phyloP scores from a whole-genome alignment of 2,797 vertebrate genomes.

The Lepus oiostolus region DNA sequence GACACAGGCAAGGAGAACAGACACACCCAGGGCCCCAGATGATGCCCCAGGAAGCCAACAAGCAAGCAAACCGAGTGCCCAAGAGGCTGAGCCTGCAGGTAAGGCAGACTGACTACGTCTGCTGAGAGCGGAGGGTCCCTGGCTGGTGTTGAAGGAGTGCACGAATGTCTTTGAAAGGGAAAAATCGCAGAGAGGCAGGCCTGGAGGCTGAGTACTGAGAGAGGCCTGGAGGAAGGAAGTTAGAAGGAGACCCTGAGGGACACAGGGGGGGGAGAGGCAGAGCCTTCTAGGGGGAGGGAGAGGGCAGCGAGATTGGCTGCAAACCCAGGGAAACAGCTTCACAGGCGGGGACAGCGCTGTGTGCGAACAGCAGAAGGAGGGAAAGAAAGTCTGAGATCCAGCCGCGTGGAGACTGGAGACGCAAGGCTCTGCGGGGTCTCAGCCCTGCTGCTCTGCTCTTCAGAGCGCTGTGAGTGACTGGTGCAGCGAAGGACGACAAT shows the following conservation, averaged over 20 bases:
- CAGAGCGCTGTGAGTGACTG: background rate
- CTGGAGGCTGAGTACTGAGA: background rate
- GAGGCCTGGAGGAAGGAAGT: background rate
- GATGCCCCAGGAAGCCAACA: background rate
- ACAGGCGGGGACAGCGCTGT: fast-evolving
- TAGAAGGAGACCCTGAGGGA: background rate
- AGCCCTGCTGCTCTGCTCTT: background rate
- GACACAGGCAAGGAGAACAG: background rate
- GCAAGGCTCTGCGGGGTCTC: background rate
- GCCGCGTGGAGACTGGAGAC: background rate
- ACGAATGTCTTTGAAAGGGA: background rate
- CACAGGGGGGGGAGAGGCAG: no score
- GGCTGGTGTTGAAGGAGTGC: background rate
- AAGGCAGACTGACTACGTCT: background rate
- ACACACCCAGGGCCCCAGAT: background rate
- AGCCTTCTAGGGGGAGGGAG: background rate
- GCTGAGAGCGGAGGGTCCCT: background rate
- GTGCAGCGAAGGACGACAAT: background rate
- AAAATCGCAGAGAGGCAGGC: background rate
- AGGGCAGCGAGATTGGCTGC: background rate
- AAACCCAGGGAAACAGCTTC: background rate
- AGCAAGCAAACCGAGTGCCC: fast-evolving
- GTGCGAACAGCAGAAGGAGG: background rate
- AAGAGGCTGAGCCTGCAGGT: conserved; percentile 8
- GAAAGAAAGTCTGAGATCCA: background rate